phyloP scores from a whole-genome alignment of 2,888 invertebrate species.

The Lasioglossum pauxillum region DNA sequence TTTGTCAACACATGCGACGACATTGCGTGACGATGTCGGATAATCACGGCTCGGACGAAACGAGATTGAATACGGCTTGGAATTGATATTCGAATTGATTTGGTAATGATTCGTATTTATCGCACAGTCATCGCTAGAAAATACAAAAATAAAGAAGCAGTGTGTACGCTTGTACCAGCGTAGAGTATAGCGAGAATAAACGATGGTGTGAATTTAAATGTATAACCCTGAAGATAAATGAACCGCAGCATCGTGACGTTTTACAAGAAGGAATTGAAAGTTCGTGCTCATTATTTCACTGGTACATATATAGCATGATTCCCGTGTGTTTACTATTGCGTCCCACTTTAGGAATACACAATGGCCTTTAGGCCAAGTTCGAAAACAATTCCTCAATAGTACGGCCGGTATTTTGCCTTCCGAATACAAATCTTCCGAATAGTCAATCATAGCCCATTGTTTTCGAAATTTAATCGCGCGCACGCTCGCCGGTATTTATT shows the following conservation, averaged over 20 bases:
- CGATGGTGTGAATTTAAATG: not conserved
- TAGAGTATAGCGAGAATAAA: not conserved
- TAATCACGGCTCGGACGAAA: slow-evolving; percentile 26
- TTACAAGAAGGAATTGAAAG: not conserved
- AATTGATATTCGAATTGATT: not conserved
- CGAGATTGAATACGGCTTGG: not conserved
- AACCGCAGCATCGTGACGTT: not conserved
- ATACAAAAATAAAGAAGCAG: not conserved
- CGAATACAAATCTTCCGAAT: not conserved
- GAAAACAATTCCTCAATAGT: not conserved
- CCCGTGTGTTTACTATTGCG: not conserved
- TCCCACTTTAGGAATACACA: not conserved
- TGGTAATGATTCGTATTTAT: not conserved
- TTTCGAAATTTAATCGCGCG: not conserved
- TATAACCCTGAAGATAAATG: not conserved
- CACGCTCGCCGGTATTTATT: not conserved
- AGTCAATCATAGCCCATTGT: not conserved
- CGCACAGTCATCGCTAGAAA: not conserved
- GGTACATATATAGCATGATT: not conserved
- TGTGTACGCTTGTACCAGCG: not conserved
- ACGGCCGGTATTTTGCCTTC: not conserved
- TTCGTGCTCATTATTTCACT: not conserved
- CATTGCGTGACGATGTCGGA: not conserved
- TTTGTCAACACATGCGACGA: not conserved
- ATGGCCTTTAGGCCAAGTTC: not conserved